Evolutionary conservation across 2,888 invertebrate species (phyloP).

Genomic region (Anarsia innoxiella): DNA sequence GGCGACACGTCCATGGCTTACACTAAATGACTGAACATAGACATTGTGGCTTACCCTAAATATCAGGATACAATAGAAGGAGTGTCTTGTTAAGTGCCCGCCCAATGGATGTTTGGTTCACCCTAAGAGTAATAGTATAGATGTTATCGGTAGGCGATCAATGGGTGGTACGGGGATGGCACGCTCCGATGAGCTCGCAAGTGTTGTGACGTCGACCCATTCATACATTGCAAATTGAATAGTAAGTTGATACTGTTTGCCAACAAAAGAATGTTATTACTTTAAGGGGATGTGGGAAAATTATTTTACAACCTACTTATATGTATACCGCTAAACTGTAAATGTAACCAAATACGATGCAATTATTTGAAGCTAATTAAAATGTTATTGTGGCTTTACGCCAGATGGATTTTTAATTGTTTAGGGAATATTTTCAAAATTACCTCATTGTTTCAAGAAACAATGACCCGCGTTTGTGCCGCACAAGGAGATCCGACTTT

Average conservation of each 20-base stretch:
- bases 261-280: slow-evolving; percentile 69
- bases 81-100: slow-evolving; percentile 31
- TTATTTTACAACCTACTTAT: slow-evolving; percentile 67
- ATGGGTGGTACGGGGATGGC: slow-evolving; percentile 39
- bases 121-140: slow-evolving; percentile 21
- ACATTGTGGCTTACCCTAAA: slow-evolving; percentile 21
- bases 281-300: slow-evolving; percentile 72
- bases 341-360: slow-evolving; percentile 40
- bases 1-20: slow-evolving; percentile 50
- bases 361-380: slow-evolving; percentile 6
- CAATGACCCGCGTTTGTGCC: too few species aligned
- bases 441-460: slow-evolving; percentile 4
- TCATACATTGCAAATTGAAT: slow-evolving; percentile 55
- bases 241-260: slow-evolving; percentile 65
- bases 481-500: too few species aligned
- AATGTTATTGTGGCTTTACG: slow-evolving; percentile 16
- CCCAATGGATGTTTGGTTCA: slow-evolving; percentile 28
- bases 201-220: slow-evolving; percentile 67
- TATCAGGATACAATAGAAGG: slow-evolving; percentile 21
- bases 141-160: slow-evolving; percentile 50
- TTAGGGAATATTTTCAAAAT: slow-evolving; percentile 2
- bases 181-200: slow-evolving; percentile 49
- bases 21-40: slow-evolving; percentile 15
- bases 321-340: slow-evolving; percentile 32
- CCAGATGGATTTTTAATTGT: slow-evolving; percentile 3